phyloP scores from a whole-genome alignment of 2,888 invertebrate species.

The Peribatodes rhomboidaria region DNA sequence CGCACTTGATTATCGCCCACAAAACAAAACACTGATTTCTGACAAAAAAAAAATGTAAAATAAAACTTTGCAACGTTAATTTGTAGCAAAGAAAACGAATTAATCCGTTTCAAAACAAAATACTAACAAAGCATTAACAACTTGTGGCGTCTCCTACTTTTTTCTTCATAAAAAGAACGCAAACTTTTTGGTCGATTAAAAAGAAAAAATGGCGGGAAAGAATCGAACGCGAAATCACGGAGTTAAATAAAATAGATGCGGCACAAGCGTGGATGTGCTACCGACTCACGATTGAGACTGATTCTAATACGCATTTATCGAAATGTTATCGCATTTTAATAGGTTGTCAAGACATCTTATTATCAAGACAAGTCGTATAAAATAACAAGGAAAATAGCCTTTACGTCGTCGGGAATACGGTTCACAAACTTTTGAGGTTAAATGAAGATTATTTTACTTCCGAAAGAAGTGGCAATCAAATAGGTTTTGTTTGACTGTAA shows the following conservation, averaged over 20 bases:
- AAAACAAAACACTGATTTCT: not conserved
- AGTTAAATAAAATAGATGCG: constrained; percentile 9
- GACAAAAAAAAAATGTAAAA: not conserved
- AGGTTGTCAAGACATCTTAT: constrained; percentile 3
- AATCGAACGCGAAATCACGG: constrained; percentile 4
- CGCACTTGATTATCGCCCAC: constrained; percentile 13
- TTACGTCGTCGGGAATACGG: not conserved
- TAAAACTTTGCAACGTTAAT: not conserved
- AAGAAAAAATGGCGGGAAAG: constrained; percentile 15
- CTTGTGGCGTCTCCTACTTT: not conserved
- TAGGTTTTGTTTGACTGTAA: constrained; percentile 6
- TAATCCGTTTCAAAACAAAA: not conserved
- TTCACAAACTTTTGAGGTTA: constrained; percentile 16
- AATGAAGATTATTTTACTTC: not conserved
- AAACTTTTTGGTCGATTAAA: not conserved
- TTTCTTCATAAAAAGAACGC: not conserved
- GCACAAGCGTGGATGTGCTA: constrained; percentile 15
- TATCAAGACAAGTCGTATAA: constrained; percentile 2
- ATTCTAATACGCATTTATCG: constrained; percentile 37
- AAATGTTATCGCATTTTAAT: constrained; percentile 34
- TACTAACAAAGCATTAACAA: not conserved
- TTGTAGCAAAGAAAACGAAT: too few relatives aligned
- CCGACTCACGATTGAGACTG: constrained; percentile 24
- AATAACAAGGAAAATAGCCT: constrained; percentile 9
- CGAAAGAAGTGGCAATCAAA: constrained; percentile 15